Base-by-base conservation (phyloP, 2,113 vertebrate genomes). In the Elachura formosa region DNA sequence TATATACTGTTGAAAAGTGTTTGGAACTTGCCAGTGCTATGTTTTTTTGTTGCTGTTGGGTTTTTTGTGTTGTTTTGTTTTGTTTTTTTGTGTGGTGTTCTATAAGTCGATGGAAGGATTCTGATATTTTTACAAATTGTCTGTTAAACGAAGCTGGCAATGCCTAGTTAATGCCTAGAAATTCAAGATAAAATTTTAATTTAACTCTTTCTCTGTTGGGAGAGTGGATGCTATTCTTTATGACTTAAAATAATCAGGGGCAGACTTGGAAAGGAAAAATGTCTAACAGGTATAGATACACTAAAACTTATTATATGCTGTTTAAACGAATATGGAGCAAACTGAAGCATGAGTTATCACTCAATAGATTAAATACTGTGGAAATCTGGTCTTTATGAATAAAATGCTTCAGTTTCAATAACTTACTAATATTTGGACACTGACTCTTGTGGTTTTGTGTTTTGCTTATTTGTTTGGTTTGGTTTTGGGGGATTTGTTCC, bases 401-500 rank as follows among this genome's bases (percentile, higher is more conserved):
- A 63, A 6, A 74, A 55, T 22, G 8, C 5, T 61, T 71, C n/a
- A 40, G 8, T 5, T 22, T 45, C 34, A 51, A 6, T 55, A 84
- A 15, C 10, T 19, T 43, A 16, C 20, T 58, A 71, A 51, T 84
- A 80, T 69, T 62, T 33, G 15, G 22, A 28, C 12, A 36, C 5
- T 41, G 7, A 28, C 3, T 63, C 10, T 13, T 52, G 15, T 8
- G 20, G 4, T 5, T 75, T 61, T 61, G 16, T 38, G 23, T 24
- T 38, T 61, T 11, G 17, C 1, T 81, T 56, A 7, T 10, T 29
- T 29, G 6, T 12, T 31, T 41, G 4, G 6, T 38, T 34, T 18
- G 19, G 3, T 23, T 8, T 5, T 25, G 1, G 10, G 2, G 26
- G 29, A 8, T 14, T 17, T 59, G 18, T 5, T 3, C 9, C 0